Percentiles rank a stretch among this genome's conserved stretches.
Evolutionary conservation across 2,797 vertebrate genomes (phyloP).

Genomic region (Lophura swinhoii): DNA sequence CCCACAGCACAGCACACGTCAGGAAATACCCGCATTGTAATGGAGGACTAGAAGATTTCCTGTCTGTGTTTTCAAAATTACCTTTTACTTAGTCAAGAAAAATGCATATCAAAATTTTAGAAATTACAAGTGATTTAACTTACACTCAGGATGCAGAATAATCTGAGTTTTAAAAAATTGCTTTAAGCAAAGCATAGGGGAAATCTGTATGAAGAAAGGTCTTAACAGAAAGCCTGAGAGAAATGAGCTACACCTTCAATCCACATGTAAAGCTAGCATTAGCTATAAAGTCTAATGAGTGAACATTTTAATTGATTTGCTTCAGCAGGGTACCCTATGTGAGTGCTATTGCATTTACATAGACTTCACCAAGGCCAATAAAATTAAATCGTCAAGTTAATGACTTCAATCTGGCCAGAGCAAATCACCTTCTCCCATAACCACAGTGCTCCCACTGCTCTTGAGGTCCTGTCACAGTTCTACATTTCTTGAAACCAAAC

Average conservation of each 20-base stretch:
- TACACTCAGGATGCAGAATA: background rate
- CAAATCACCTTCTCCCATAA: background rate
- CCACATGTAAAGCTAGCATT: background rate
- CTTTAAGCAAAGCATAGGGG: background rate
- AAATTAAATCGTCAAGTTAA: slow-evolving; percentile 10
- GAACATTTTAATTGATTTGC: background rate
- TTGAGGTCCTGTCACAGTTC: fast-evolving
- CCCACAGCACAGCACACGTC: background rate
- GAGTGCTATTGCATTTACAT: background rate
- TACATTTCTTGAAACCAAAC: background rate
- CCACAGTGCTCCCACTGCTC: background rate
- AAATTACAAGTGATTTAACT: background rate
- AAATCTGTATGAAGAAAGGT: background rate
- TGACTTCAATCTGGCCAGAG: background rate
- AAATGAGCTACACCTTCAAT: background rate
- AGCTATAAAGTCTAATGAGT: background rate
- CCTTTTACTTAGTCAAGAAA: background rate
- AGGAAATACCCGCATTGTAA: background rate
- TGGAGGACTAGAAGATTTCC: background rate
- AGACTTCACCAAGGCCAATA: background rate
- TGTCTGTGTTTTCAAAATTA: background rate
- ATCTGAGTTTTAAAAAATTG: background rate
- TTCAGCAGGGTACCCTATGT: background rate
- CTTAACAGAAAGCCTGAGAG: background rate
- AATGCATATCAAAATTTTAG: background rate